Conservation (phyloP, 2,888 invertebrate genomes). For the Melanophora roralis region DNA sequence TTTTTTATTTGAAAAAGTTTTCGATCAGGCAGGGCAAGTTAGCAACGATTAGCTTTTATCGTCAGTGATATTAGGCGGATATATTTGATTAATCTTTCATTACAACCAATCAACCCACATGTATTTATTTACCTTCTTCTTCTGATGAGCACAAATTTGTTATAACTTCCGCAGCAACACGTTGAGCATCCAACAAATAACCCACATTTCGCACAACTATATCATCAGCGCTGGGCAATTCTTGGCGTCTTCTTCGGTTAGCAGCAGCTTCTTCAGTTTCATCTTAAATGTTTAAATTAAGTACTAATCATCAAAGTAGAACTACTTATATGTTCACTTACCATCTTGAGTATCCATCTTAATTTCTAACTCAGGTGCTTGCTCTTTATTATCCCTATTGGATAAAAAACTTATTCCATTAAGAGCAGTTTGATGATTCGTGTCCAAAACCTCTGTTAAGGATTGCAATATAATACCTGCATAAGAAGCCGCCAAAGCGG, state of each 20-base stretch:
- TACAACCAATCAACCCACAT: too few species aligned
- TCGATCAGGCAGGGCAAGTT: too few species aligned
- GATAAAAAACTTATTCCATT: conserved; percentile 27
- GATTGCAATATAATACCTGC: conserved; percentile 79
- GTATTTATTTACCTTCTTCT: conserved; percentile 79
- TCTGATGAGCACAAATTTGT: conserved; percentile 83
- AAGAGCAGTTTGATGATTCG: conserved; percentile 79
- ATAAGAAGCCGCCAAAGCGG: conserved; percentile 77
- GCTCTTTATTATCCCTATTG: conserved; percentile 52
- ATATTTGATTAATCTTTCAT: too few species aligned
- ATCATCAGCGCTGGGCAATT: conserved; percentile 76
- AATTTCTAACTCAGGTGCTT: conserved; percentile 64
- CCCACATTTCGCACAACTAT: conserved; percentile 78
- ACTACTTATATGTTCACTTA: conserved; percentile 6
- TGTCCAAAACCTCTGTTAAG: conserved; percentile 78
- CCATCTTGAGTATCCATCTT: conserved; percentile 67
- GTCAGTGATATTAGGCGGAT: too few species aligned
- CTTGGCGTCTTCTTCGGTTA: conserved; percentile 68
- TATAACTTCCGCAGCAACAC: conserved; percentile 83
- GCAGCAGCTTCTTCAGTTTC: conserved; percentile 70
- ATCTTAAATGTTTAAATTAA: conserved; percentile 49
- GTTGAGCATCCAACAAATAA: conserved; percentile 82
- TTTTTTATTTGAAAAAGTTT: too few species aligned
- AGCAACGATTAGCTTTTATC: too few species aligned
- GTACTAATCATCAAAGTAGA: neutral